Evolutionary conservation across 2,113 vertebrate genomes (phyloP).

Genomic region (Cichladusa arquata): DNA sequence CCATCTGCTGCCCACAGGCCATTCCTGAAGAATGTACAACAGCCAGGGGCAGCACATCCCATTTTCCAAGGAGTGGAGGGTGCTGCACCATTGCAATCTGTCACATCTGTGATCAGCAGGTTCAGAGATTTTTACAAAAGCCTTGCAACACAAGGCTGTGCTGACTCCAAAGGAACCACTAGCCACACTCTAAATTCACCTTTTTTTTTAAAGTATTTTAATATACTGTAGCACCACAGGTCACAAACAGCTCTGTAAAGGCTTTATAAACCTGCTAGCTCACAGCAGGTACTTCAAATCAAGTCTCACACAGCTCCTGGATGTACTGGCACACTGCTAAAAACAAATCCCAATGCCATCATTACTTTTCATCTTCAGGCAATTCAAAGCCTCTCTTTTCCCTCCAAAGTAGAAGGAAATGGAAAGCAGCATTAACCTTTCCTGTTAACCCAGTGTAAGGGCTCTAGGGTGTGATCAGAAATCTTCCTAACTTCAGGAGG

Average conservation of each 20-base stretch:
- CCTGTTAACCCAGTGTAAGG: neutral
- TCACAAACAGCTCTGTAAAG: neutral
- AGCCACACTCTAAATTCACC: neutral
- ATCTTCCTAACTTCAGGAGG: neutral
- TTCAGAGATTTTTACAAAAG: neutral
- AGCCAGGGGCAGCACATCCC: neutral
- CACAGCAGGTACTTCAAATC: neutral
- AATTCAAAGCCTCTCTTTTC: neutral
- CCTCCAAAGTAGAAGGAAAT: neutral
- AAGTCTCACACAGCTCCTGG: neutral
- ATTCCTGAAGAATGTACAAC: neutral
- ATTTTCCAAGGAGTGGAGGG: neutral
- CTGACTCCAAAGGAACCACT: neutral
- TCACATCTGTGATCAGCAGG: neutral
- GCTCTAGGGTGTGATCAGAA: neutral
- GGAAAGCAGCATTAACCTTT: constrained; percentile 4
- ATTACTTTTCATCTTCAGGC: constrained; percentile 2
- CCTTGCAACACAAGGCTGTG: neutral
- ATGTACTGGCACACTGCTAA: neutral
- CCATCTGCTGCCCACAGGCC: neutral
- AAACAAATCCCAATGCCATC: constrained; percentile 35
- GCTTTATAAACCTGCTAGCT: neutral
- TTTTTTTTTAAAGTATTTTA: neutral
- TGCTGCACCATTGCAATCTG: neutral
- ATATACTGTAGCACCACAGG: neutral